Evolutionary conservation across 2,888 invertebrate species (phyloP).

Genomic region (Athalia rosae): DNA sequence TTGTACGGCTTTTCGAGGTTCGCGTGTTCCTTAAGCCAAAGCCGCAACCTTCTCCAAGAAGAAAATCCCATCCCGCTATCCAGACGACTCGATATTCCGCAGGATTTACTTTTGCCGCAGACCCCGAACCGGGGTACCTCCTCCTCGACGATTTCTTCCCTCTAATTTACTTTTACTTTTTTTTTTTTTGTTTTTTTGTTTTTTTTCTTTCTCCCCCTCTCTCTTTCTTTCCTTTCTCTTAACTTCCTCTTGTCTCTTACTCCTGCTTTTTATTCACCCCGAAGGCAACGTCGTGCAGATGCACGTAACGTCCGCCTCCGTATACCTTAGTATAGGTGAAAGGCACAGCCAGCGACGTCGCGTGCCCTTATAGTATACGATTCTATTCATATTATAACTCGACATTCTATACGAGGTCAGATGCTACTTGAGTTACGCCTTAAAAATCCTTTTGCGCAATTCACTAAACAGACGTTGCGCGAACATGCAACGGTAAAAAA

Average conservation of each 20-base stretch:
- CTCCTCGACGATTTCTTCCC: slow-evolving; percentile 23
- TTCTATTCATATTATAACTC: slow-evolving; percentile 71
- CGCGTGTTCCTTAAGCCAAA: slow-evolving; percentile 41
- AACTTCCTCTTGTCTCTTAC: background rate
- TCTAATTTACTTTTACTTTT: background rate
- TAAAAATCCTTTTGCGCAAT: slow-evolving; percentile 27
- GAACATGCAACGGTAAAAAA: slow-evolving; percentile 32
- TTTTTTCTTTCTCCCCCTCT: background rate
- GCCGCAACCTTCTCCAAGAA: background rate
- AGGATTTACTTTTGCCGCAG: slow-evolving; percentile 16
- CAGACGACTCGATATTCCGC: background rate
- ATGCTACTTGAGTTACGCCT: slow-evolving; percentile 57
- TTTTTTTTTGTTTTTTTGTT: background rate
- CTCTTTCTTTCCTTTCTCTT: background rate
- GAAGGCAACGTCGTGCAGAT: slow-evolving; percentile 23
- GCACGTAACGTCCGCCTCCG: background rate
- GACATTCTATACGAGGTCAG: slow-evolving; percentile 69
- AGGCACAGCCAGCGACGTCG: slow-evolving; percentile 56
- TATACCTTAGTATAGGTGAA: slow-evolving; percentile 16
- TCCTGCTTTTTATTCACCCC: slow-evolving; percentile 9
- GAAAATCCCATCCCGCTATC: slow-evolving; percentile 15
- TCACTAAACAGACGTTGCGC: background rate
- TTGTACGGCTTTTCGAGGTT: slow-evolving; percentile 16
- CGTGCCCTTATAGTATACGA: slow-evolving; percentile 60
- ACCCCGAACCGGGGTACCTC: no score